Base-by-base conservation (phyloP, 2,797 vertebrate species). In the Melanogrammus aeglefinus region DNA sequence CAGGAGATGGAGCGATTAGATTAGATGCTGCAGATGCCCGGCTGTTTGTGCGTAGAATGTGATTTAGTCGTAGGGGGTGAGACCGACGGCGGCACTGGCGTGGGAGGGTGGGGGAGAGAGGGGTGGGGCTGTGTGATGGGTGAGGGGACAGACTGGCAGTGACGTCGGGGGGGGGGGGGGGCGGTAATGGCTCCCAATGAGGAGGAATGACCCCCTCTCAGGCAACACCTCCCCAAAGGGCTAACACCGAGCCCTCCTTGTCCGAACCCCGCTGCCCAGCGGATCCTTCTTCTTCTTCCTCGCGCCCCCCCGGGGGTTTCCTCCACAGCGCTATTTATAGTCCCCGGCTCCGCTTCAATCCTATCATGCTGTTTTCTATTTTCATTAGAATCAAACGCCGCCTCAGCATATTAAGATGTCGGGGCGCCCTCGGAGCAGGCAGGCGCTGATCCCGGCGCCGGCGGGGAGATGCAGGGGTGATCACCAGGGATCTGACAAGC, bases 1-100 rank as follows among this genome's bases (percentile, higher is more conserved):
- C 88, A 84, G 87, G 89, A 91, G 92, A 91, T 91, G 88, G 87
- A 89, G 88, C 89, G 88, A 93, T 93, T 88, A 90, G 91, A 93
- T 92, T 92, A 92, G 90, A 90, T 89, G 85, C 86, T 91, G 90
- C 90, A 57, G 79, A 84, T n/a, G 80, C 76, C 83, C 18, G 77
- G 85, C 88, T 82, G 84, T 88, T 89, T 91, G 91, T 90, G 90
- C 85, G 82, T 79, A 81, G 86, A 92, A 92, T 93, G 90, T 86
- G 92, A 92, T 93, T 93, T 92, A 91, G 91, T 90, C 80, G 89
- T 78, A 84, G 82, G 88, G 81, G 85, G 86, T 84, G 82, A 81
- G 84, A 85, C 74, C 80, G 69, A 85, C 85, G n/a, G n/a, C n/a
- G n/a, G 87, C 81, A 79, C 63, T 79, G 76, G 78, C 0, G 9